Percentiles rank a stretch among this genome's conserved stretches.
phyloP scores from a whole-genome alignment of 2,888 invertebrate genomes.

The Lordiphosa fenestrarum region DNA sequence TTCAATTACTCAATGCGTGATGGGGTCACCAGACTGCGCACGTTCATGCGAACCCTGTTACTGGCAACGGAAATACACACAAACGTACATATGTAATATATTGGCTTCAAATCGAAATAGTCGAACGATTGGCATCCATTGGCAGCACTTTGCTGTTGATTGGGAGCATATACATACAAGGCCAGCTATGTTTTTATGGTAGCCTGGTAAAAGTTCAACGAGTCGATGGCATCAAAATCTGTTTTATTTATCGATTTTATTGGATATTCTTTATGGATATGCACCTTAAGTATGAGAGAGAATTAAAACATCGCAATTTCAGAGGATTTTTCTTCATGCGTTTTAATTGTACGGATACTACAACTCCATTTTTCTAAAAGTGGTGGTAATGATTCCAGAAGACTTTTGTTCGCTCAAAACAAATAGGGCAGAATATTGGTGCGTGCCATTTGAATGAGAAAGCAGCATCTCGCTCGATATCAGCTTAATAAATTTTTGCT shows the following conservation, averaged over 20 bases:
- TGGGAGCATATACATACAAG: slow-evolving; percentile 31
- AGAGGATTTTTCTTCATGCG: neutral
- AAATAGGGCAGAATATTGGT: no score
- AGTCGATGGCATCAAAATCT: slow-evolving; percentile 76
- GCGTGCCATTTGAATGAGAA: no score
- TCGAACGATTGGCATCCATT: slow-evolving; percentile 52
- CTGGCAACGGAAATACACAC: neutral
- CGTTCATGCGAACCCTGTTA: slow-evolving; percentile 2
- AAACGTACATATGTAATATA: neutral
- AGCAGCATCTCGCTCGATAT: no score
- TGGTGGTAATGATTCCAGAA: no score
- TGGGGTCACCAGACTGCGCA: slow-evolving; percentile 12
- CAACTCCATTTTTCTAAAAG: no score
- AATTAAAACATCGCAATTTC: neutral
- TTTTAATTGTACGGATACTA: no score
- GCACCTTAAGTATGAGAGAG: neutral
- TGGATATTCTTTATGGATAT: slow-evolving; percentile 24
- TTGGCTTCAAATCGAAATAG: slow-evolving; percentile 51
- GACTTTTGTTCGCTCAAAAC: no score
- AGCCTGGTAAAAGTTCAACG: slow-evolving; percentile 75
- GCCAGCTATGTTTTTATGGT: slow-evolving; percentile 46
- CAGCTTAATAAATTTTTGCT: no score
- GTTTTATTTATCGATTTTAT: slow-evolving; percentile 74
- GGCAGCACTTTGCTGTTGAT: slow-evolving; percentile 36
- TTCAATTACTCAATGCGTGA: slow-evolving; percentile 5